Evolutionary conservation across 2,113 vertebrate genomes (phyloP), one percentile per base, ranked within the genome.

Genomic region (Hippocampus mohnikei): DNA sequence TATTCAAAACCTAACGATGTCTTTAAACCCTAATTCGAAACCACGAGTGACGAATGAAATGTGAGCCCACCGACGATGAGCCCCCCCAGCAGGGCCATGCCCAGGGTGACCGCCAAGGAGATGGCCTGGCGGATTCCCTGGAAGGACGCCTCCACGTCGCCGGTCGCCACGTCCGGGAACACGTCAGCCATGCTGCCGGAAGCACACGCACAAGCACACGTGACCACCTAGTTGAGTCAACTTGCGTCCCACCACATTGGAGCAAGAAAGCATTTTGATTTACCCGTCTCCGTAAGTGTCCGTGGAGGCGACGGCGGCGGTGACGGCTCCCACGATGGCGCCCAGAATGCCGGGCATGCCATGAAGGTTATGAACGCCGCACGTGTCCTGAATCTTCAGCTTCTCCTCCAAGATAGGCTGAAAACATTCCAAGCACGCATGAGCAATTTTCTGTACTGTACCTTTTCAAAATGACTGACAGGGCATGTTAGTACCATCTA

Each of bases 311-410:
- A 92, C 1, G 0, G 90, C 70, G 0, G 95, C 76, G 59, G 95
- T 90, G 52, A 98, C 81, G 0, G 87, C 90, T 2, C 96, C 97
- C 67, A 98, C 89, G 0, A 97, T 74, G 3, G 94, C 91, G 0
- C 96, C 96, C 81, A 98, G 85, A 13, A 97, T 0, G 0, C 96
- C 97, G 0, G 96, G 96, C 91, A 99, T 93, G 44, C 96, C 96
- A 0, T 99, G 96, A 37, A 92, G 83, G 33, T 98, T 98, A 91
- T 97, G 93, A 4, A 99, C 87, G 0, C 96, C 95, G 1, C 95
- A 97, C 0, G 94, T 94, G 88, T 99, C 97, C 76, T 95, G 95
- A 69, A 91, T 89, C 84, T 94, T 95, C 80, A 97, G 85, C 83
- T 92, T 96, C 0, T 88, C 84, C 70, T 86, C 81, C 27, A 98